phyloP scores from a whole-genome alignment of 2,113 vertebrate genomes.

The Xiphophorus maculatus region DNA sequence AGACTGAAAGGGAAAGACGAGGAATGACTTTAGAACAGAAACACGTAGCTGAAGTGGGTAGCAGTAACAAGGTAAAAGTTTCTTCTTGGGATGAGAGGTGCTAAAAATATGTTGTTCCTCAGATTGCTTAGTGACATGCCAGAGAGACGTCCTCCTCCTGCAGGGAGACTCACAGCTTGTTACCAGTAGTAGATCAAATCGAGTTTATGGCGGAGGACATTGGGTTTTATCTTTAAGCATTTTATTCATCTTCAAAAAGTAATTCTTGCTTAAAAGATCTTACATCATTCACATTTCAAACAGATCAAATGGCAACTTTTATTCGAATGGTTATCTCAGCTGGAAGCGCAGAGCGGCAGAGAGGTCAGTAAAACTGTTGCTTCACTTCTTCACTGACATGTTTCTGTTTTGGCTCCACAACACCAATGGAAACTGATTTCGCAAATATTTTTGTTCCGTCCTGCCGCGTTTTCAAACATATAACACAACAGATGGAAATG shows the following conservation, averaged over 20 bases:
- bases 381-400: not conserved
- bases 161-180: constrained; percentile 11
- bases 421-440: constrained; percentile 13
- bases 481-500: not conserved
- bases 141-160: constrained; percentile 19
- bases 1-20: constrained; percentile 49
- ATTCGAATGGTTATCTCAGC: constrained; percentile 44
- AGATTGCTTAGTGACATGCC: constrained; percentile 38
- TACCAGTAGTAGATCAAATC: constrained; percentile 30
- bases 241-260: constrained; percentile 28
- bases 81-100: constrained; percentile 27
- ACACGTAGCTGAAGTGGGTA: constrained; percentile 22
- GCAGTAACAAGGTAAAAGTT: constrained; percentile 5
- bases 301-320: constrained; percentile 26
- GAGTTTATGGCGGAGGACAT: not conserved
- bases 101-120: constrained; percentile 30
- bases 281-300: constrained; percentile 22
- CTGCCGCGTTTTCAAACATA: not conserved
- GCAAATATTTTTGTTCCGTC: constrained; percentile 2
- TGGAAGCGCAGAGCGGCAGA: constrained; percentile 32
- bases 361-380: not conserved
- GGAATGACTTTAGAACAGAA: constrained; percentile 23
- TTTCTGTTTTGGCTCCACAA: constrained; percentile 5
- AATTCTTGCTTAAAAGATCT: constrained; percentile 9
- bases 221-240: constrained; percentile 7